Conservation (phyloP, 2,113 vertebrate species). For the Numenius arquata region DNA sequence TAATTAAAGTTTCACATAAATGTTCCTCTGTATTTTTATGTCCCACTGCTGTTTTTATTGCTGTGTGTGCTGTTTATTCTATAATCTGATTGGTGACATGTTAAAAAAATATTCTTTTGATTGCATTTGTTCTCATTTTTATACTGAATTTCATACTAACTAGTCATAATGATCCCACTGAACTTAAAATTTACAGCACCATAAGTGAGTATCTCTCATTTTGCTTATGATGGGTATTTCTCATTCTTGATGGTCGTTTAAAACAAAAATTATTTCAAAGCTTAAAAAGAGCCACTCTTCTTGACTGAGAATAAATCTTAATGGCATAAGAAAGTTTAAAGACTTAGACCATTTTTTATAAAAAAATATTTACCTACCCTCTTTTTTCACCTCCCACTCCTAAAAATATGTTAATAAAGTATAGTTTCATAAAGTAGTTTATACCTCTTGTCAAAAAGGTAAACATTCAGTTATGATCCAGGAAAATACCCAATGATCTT, state of each 20-base stretch:
- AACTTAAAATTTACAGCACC: neutral
- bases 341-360: neutral
- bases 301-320: neutral
- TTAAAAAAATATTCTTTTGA: neutral
- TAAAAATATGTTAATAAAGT: neutral
- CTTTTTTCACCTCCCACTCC: neutral
- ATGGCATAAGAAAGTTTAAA: neutral
- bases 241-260: neutral
- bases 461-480: neutral
- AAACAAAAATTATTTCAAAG: neutral
- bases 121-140: neutral
- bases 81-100: neutral
- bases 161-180: neutral
- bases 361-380: neutral
- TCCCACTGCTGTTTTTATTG: fast-evolving
- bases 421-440: neutral
- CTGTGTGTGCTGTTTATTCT: neutral
- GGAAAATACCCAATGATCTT: neutral
- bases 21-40: neutral
- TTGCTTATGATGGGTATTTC: neutral
- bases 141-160: neutral
- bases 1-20: neutral
- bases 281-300: neutral
- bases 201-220: neutral
- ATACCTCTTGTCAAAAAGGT: neutral